Conservation (phyloP, 2,888 invertebrate genomes). For the Trichogramma evanescens region DNA sequence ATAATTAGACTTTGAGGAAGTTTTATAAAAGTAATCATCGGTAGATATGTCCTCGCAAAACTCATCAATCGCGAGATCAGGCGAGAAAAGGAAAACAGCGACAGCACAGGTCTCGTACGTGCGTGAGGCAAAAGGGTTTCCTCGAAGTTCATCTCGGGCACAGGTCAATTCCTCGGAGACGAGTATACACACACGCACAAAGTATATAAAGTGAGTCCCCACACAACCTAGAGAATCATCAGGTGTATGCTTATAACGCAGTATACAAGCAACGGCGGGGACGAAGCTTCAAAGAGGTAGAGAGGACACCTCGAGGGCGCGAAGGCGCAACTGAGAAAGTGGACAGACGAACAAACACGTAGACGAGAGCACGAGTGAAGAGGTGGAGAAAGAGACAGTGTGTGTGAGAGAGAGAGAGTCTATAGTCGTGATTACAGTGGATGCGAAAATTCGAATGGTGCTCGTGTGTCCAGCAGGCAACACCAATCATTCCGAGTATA, state of each 20-base stretch:
- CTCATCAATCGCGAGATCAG: constrained; percentile 13
- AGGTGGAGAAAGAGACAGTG: constrained; percentile 13
- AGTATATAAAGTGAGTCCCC: too few relatives aligned
- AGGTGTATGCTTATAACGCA: neutral
- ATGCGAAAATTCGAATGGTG: constrained; percentile 46
- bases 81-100: neutral
- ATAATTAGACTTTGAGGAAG: too few relatives aligned
- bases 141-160: constrained; percentile 11
- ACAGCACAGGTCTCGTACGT: too few relatives aligned
- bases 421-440: constrained; percentile 43
- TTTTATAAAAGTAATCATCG: too few relatives aligned
- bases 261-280: neutral
- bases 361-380: constrained; percentile 21
- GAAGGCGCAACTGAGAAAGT: constrained; percentile 18
- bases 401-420: constrained; percentile 19
- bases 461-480: constrained; percentile 38
- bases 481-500: constrained; percentile 42
- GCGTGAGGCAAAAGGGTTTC: constrained; percentile 12
- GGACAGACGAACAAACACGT: constrained; percentile 1
- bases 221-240: neutral
- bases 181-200: constrained; percentile 13
- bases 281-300: too few relatives aligned
- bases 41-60: neutral
- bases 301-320: constrained; percentile 6
- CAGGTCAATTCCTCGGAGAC: constrained; percentile 31